Evolutionary conservation across 2,888 invertebrate genomes (phyloP).

Genomic region (Caenorhabditis sp.): DNA sequence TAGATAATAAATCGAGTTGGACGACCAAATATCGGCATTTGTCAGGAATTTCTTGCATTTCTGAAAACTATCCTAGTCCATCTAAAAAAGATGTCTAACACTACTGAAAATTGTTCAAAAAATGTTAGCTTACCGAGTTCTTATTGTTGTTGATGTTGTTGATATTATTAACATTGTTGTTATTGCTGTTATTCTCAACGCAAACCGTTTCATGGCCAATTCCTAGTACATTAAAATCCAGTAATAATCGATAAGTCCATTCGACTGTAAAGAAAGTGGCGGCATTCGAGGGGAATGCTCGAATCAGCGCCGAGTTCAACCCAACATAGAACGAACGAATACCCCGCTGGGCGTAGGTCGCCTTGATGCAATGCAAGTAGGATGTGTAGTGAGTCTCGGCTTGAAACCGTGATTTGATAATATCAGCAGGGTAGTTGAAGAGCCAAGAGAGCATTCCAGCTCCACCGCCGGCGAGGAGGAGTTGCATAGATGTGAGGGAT

Average conservation of each 20-base stretch:
- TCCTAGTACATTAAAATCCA: constrained; percentile 56
- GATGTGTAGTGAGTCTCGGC: constrained; percentile 72
- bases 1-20: constrained; percentile 38
- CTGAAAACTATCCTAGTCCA: neutral
- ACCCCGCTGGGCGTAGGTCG: constrained; percentile 80
- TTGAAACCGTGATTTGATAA: constrained; percentile 87
- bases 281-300: constrained; percentile 92
- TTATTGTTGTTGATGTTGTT: neutral
- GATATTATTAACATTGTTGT: neutral
- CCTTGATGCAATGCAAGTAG: constrained; percentile 80
- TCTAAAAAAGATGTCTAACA: neutral
- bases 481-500: constrained; percentile 76
- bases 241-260: constrained; percentile 68
- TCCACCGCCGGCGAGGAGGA: constrained; percentile 83
- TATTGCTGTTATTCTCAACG: no score
- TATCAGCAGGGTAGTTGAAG: constrained; percentile 86
- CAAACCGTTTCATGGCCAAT: constrained; percentile 11
- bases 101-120: constrained; percentile 12
- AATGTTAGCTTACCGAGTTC: constrained; percentile 16
- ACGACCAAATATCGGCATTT: constrained; percentile 47
- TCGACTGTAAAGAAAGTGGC: constrained; percentile 86
- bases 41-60: constrained; percentile 1
- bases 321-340: constrained; percentile 77
- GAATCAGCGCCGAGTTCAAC: constrained; percentile 64
- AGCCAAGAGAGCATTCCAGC: constrained; percentile 89